phyloP scores from a whole-genome alignment of 2,888 invertebrate genomes.

The Cryptosula pallasiana region DNA sequence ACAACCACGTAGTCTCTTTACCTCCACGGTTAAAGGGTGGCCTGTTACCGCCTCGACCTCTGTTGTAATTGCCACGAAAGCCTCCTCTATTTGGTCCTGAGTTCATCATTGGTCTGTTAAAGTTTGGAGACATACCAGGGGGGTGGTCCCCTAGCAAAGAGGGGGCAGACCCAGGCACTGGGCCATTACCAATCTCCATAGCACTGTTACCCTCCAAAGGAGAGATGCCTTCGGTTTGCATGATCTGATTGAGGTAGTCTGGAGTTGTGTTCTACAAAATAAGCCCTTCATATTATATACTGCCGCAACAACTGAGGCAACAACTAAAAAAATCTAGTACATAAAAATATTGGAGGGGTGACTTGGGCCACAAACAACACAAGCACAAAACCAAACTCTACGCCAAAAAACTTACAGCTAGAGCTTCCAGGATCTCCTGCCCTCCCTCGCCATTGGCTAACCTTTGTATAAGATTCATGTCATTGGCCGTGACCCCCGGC shows the following conservation, averaged over 20 bases:
- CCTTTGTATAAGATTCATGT: slow-evolving; percentile 16
- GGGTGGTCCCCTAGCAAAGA: neutral
- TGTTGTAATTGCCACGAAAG: neutral
- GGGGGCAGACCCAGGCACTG: neutral
- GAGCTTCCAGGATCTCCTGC: slow-evolving; percentile 16
- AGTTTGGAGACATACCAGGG: neutral
- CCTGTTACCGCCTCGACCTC: neutral
- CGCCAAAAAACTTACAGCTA: neutral
- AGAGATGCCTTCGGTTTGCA: slow-evolving; percentile 5
- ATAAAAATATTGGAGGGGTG: no score
- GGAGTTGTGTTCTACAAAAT: slow-evolving; percentile 11
- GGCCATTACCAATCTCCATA: neutral
- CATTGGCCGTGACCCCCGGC: slow-evolving; percentile 3
- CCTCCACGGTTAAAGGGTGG: neutral
- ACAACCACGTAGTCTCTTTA: no score
- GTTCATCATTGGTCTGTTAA: neutral
- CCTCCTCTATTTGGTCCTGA: neutral
- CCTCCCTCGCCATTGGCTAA: slow-evolving; percentile 14
- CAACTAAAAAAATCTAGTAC: no score
- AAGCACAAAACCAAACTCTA: no score
- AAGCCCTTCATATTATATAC: no score
- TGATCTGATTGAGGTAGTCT: slow-evolving; percentile 7
- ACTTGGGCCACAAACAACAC: no score
- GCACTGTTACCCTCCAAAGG: neutral
- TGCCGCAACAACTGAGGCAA: no score